A percentile compares a stretch with the other conserved stretches of the same genome.
phyloP scores from a whole-genome alignment of 2,797 vertebrate genomes.

The Melanotaenia nigrans region DNA sequence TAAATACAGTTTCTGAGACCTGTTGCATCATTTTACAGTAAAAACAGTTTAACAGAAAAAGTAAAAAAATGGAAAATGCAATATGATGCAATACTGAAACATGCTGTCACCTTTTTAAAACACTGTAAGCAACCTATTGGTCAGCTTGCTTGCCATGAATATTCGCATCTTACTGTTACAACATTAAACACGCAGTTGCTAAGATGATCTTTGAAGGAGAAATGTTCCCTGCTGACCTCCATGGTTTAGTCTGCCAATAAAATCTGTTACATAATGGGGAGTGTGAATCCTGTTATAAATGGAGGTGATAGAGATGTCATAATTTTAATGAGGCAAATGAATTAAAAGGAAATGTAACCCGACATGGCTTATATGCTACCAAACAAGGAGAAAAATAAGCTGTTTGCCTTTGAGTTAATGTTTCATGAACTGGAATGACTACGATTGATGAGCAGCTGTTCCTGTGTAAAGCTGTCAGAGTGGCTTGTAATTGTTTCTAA shows the following conservation, averaged over 20 bases:
- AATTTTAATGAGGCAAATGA: not conserved
- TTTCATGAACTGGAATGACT: not conserved
- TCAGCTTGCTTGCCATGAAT: too few species aligned
- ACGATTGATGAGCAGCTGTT: not conserved
- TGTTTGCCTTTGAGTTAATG: not conserved
- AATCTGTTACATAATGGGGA: not conserved
- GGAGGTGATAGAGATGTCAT: conserved; percentile 13
- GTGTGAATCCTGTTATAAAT: not conserved
- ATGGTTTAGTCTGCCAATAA: not conserved
- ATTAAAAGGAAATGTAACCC: not conserved
- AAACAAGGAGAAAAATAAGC: not conserved
- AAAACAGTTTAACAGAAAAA: too few species aligned
- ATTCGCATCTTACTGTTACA: too few species aligned
- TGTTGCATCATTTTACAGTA: too few species aligned
- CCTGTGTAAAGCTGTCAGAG: not conserved
- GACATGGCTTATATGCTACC: not conserved
- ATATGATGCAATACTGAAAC: too few species aligned
- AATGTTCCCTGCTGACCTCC: not conserved
- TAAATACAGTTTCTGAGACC: too few species aligned
- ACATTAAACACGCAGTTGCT: not conserved
- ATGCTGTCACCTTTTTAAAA: too few species aligned
- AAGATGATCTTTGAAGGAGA: not conserved
- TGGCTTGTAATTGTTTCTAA: not conserved
- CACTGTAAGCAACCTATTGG: too few species aligned
- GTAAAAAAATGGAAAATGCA: too few species aligned